Base-by-base conservation (phyloP, 2,888 invertebrate genomes). In the Masnerella sp. region DNA sequence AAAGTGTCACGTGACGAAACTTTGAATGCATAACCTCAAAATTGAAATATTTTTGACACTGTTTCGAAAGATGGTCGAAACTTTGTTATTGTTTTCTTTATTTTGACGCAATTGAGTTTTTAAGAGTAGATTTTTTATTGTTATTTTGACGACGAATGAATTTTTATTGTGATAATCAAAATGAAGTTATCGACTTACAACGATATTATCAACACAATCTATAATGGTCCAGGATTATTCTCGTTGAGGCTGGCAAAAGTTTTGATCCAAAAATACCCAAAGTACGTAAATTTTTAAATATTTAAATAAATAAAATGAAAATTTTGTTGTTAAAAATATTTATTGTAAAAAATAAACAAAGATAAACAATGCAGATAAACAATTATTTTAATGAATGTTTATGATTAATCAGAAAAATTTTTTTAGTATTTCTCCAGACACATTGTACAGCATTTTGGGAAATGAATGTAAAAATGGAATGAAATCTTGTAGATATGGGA, bases 371-470 rank as follows among this genome's bases (percentile, higher is more conserved):
- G 7, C 20, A 22, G 12, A 2, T 11, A 43, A 25, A 43, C 14
- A 38, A 11, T 38, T 38, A 12, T 43, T n/a, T 40, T 5, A 12
- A 36, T 36, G 3, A 36, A 12, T 32, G 5, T 3, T 36, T 12
- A 36, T 36, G n/a, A 5, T 25, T 36, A 30, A 30, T 30, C 2
- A n/a, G n/a, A 30, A 30, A 30, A 3, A 36, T 36, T 43, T 25
- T 36, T 52, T 17, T 18, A 42, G 90, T 18, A 38, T 65, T 54
- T 30, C 65, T 0, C 15, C 34, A 43, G 32, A 54, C n/a, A 54
- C 65, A 14, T 22, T 68, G 20, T 91, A 91, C 56, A 94, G 94
- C 83, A 94, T 95, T 78, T 84, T 94, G 64, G 90, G 91, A 18
- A 88, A 91, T 40, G 90, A 93, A 79, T 89, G 92, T 42, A 91